Base-by-base conservation (phyloP, 1,140 invertebrate genomes). In the Cyclina sinensis region DNA sequence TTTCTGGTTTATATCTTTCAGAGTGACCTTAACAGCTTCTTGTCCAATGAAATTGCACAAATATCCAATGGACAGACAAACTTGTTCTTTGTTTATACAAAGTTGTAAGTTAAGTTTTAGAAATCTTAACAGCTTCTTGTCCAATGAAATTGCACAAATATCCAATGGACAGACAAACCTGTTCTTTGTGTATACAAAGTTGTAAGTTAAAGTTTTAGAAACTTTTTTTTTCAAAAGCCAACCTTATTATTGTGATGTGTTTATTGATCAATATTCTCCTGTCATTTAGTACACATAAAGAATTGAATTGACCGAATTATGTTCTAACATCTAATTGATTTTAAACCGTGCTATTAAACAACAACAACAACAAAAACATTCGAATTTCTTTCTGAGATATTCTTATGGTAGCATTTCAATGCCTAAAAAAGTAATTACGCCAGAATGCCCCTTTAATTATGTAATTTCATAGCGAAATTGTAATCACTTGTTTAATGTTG, bases 21-120 rank as follows among this genome's bases (percentile, higher is more conserved):
- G 73, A 48, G 43, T 76, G 11, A 76, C 73, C 2, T 46, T 76
- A 16, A 76, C 73, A 4, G 73, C 73, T n/a, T 46, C 73, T 1
- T 76, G 73, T 76, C 73, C 73, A 11, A 76, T 76, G 73, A 76
- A 76, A 24, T n/a, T 76, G 24, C 73, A 76, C 16, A 76, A 76
- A 24, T 76, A 76, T 30, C 73, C 73, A 27, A 76, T 76, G 73
- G 73, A 76, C 21, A n/a, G 73, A 24, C 73, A 76, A 30, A 76
- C 73, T 16, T 76, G 73, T 30, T 76, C 73, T 1, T 48, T 76
- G 24, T 30, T 76, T 27, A 76, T 76, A 1, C 73, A 76, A 27
- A 76, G 73, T 51, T 76, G 73, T 76, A 76, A 30, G 73, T 48
- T 43, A 7, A 14, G 18, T 54, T 54, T 54, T 18, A n/a, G 7